phyloP scores from a whole-genome alignment of 2,888 invertebrate species.

The Netelia virgata region DNA sequence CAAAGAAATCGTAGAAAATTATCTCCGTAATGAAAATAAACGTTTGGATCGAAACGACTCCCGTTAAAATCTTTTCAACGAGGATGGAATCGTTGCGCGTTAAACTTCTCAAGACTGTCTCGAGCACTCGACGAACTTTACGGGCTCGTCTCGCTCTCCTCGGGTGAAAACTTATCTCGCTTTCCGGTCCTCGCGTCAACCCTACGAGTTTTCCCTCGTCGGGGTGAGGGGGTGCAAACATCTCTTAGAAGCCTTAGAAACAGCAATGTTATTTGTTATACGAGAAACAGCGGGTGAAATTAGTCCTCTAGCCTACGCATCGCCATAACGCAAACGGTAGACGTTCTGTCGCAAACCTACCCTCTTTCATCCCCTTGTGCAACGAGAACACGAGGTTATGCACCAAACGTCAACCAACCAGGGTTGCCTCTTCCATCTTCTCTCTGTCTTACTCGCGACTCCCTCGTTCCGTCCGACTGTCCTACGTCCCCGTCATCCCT shows the following conservation, averaged over 20 bases:
- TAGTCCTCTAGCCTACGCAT: constrained; percentile 75
- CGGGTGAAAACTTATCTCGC: background rate
- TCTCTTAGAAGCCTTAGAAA: constrained; percentile 13
- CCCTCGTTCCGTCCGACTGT: background rate
- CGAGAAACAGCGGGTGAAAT: constrained; percentile 79
- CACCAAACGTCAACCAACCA: background rate
- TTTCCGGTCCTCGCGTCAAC: constrained; percentile 12
- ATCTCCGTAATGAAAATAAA: no score
- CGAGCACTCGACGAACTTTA: constrained; percentile 7
- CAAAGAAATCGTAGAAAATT: no score
- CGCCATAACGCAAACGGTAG: constrained; percentile 41
- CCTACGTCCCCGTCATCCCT: constrained; percentile 26
- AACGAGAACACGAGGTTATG: no score
- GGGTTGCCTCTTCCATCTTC: constrained; percentile 4
- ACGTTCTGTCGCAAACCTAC: constrained; percentile 48
- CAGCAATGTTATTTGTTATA: constrained; percentile 75
- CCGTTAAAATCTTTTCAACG: no score
- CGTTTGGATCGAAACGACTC: no score
- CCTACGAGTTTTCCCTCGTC: constrained; percentile 23
- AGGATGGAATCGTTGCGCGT: background rate
- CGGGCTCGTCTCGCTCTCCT: constrained; percentile 15
- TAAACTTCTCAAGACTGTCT: background rate
- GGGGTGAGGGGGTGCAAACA: background rate
- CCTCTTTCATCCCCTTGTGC: constrained; percentile 17
- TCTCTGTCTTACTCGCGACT: constrained; percentile 17